phyloP scores from a whole-genome alignment of 1,140 invertebrate genomes.

The Drosophila sp. region DNA sequence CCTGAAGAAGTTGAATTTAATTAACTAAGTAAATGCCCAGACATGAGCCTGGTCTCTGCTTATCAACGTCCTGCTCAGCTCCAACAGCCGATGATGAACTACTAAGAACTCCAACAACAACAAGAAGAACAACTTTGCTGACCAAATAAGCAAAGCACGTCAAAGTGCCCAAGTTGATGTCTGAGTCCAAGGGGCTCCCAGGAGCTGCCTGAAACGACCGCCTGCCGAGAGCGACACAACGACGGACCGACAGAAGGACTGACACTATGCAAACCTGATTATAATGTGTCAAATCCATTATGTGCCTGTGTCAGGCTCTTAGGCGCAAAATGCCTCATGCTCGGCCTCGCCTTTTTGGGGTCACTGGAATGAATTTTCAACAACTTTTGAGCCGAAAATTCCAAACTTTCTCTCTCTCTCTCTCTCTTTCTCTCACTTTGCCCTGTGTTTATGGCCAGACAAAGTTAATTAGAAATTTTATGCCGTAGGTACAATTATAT shows the following conservation, averaged over 20 bases:
- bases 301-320: slow-evolving; percentile 71
- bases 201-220: slow-evolving; percentile 7
- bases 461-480: slow-evolving; percentile 72
- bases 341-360: slow-evolving; percentile 29
- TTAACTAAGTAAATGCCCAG: slow-evolving; percentile 80
- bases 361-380: slow-evolving; percentile 39
- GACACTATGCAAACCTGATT: slow-evolving; percentile 76
- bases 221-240: slow-evolving; percentile 11
- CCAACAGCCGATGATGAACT: slow-evolving; percentile 42
- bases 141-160: slow-evolving; percentile 66
- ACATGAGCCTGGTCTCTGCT: slow-evolving; percentile 56
- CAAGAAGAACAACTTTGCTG: slow-evolving; percentile 45
- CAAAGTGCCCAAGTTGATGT: slow-evolving; percentile 56
- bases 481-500: slow-evolving; percentile 57
- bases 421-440: background rate
- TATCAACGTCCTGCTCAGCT: slow-evolving; percentile 51
- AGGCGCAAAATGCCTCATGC: slow-evolving; percentile 41
- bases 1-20: slow-evolving; percentile 76
- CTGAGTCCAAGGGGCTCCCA: slow-evolving; percentile 31
- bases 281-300: slow-evolving; percentile 83
- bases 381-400: slow-evolving; percentile 53
- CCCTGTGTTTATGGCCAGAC: slow-evolving; percentile 40
- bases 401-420: background rate
- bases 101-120: slow-evolving; percentile 26
- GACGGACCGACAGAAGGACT: slow-evolving; percentile 26